Conservation (phyloP, 2,888 invertebrate genomes). For the Clostera curtula region DNA sequence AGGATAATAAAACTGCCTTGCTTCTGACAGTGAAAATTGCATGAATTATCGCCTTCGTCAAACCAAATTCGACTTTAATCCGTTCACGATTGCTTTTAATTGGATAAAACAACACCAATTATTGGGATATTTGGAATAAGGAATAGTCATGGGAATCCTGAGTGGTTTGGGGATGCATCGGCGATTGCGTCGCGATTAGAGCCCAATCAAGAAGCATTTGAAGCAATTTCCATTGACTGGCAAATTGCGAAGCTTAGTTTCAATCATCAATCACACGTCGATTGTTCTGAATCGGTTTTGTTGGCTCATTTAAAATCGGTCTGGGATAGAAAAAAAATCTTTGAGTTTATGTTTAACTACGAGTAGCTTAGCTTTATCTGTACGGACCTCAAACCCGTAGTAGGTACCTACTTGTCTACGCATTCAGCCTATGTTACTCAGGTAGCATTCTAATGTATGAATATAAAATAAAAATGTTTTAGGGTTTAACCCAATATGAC, state of each 20-base stretch:
- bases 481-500: too few relatives aligned
- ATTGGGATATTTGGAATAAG: constrained; percentile 34
- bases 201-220: constrained; percentile 57
- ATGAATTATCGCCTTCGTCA: constrained; percentile 52
- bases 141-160: constrained; percentile 64
- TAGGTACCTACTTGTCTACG: too few relatives aligned
- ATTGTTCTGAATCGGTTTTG: constrained; percentile 28
- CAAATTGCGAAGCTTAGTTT: constrained; percentile 55
- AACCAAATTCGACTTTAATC: constrained; percentile 54
- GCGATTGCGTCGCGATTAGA: constrained; percentile 45
- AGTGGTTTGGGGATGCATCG: constrained; percentile 39
- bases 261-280: constrained; percentile 54
- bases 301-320: constrained; percentile 7
- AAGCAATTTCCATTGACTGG: constrained; percentile 72
- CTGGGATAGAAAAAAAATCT: constrained; percentile 2
- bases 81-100: constrained; percentile 56
- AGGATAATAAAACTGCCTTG: too few relatives aligned
- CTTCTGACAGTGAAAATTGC: constrained; percentile 52
- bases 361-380: too few relatives aligned
- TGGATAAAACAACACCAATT: constrained; percentile 45
- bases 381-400: too few relatives aligned
- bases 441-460: too few relatives aligned
- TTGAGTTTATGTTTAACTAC: too few relatives aligned
- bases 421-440: too few relatives aligned
- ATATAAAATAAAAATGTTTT: too few relatives aligned